Evolutionary conservation across 2,888 invertebrate genomes (phyloP).

Genomic region (Acrobasis consociella): DNA sequence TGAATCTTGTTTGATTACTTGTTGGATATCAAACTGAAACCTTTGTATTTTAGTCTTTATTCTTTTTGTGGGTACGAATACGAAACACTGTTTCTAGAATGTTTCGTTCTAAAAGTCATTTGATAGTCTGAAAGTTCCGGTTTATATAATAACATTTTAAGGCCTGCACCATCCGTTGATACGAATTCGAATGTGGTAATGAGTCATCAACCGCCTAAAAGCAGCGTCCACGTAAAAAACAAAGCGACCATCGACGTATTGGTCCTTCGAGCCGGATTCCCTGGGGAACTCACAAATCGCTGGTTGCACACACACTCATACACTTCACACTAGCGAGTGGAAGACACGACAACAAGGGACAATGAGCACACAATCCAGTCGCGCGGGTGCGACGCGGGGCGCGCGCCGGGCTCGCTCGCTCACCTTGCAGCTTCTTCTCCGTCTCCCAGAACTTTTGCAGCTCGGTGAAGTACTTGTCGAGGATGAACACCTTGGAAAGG

Average conservation of each 20-base stretch:
- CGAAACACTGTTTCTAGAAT: not conserved
- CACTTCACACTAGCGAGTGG: constrained; percentile 27
- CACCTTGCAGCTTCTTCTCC: constrained; percentile 97
- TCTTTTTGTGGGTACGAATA: not conserved
- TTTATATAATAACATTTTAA: not conserved
- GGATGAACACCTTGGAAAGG: constrained; percentile 97
- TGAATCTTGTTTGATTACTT: not conserved
- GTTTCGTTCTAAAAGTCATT: not conserved
- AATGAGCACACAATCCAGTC: constrained; percentile 34
- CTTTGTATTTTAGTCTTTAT: not conserved
- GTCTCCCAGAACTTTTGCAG: constrained; percentile 98
- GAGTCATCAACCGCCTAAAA: constrained; percentile 9
- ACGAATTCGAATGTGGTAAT: constrained; percentile 3
- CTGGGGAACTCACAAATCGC: constrained; percentile 15
- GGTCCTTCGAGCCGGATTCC: constrained; percentile 24
- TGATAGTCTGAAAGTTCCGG: not conserved
- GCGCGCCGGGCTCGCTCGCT: constrained; percentile 52
- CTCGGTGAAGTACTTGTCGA: constrained; percentile 98
- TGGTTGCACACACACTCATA: constrained; percentile 23
- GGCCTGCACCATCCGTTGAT: constrained; percentile 1
- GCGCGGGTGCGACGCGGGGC: constrained; percentile 29
- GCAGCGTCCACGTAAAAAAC: not conserved
- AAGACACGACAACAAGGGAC: constrained; percentile 50
- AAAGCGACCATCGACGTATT: constrained; percentile 1
- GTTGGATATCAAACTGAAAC: not conserved